Evolutionary conservation across 2,113 vertebrate species (phyloP), one percentile per base, ranked within the genome.

Genomic region (Herpailurus yagouaroundi): DNA sequence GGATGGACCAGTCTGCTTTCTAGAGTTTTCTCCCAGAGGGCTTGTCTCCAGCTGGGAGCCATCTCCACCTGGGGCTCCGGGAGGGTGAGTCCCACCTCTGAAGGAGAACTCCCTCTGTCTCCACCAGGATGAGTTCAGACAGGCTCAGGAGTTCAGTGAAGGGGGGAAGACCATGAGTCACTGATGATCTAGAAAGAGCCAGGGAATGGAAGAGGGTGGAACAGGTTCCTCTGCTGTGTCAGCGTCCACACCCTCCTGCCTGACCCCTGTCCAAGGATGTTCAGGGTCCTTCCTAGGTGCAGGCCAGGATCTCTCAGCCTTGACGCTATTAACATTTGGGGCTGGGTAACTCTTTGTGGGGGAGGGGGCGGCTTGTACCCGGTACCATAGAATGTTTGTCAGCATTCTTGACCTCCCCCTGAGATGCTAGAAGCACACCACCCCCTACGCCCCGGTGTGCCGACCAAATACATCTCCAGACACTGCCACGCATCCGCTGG

Each of bases 91-190:
- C 97, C 86, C 29, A 23, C 71, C 41, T 4, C 16, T 23, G 41
- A 69, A 85, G 76, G 36, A 66, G 16, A 60, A 7, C 8, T 57
- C 19, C 45, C 45, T 31, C 48, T 69, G 57, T 60, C 33, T 83
- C 52, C 21, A 9, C 25, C 33, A 38, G 41, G 48, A 84, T 45
- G 48, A 36, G 71, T 90, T 63, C 57, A 66, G 55, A n/a, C 89
- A 82, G 73, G 73, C 38, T 91, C 36, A 8, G 16, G 45, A n/a
- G 4, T 29, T 0, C 16, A 1, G 45, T 7, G 45, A 7, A 7
- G 45, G 45, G 7, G 48, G 57, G 66, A 68, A 64, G 7, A 69
- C 41, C 7, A 1, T 93, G 94, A 94, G 84, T 98, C 91, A 94
- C 93, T 4, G 11, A 25, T 1, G 33, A 90, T 48, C 38, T 27